phyloP scores from a whole-genome alignment of 2,113 vertebrate genomes.

The Pao palembangensis region DNA sequence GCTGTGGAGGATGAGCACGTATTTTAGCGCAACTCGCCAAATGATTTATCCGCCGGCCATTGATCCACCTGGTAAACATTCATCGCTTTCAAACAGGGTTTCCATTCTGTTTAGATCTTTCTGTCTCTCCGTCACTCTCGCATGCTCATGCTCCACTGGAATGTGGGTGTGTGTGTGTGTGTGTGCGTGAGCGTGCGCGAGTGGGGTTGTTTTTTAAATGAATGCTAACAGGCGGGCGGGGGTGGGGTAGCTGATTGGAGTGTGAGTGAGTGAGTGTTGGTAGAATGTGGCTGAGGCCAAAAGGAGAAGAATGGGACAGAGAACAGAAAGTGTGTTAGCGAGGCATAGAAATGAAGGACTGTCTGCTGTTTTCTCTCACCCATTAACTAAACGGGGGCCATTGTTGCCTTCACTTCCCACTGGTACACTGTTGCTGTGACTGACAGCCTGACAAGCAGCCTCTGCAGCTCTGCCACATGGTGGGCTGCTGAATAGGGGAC shows the following conservation, averaged over 20 bases:
- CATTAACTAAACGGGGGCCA: conserved; percentile 67
- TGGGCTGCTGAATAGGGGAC: conserved; percentile 61
- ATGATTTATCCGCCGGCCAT: conserved; percentile 40
- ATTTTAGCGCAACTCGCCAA: neutral
- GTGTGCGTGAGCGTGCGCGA: conserved; percentile 21
- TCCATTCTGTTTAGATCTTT: conserved; percentile 39
- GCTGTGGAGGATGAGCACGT: conserved; percentile 11
- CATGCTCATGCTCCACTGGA: conserved; percentile 48
- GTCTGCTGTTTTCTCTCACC: conserved; percentile 63
- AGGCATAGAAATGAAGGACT: conserved; percentile 59
- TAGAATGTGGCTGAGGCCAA: conserved; percentile 48
- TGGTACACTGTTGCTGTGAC: conserved; percentile 67
- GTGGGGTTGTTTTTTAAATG: conserved; percentile 45
- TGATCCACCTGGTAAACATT: conserved; percentile 65
- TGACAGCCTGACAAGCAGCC: conserved; percentile 69
- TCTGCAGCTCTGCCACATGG: conserved; percentile 68
- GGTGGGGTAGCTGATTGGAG: conserved; percentile 55
- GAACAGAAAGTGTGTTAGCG: conserved; percentile 56
- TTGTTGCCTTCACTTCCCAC: conserved; percentile 69
- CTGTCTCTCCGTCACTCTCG: conserved; percentile 21
- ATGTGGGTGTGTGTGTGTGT: conserved; percentile 48
- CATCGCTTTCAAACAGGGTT: conserved; percentile 58
- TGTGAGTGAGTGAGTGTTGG: conserved; percentile 43
- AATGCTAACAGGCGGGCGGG: conserved; percentile 62
- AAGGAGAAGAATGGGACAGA: conserved; percentile 43